phyloP scores from a whole-genome alignment of 2,113 vertebrate genomes.

The Onychostruthus taczanowskii region DNA sequence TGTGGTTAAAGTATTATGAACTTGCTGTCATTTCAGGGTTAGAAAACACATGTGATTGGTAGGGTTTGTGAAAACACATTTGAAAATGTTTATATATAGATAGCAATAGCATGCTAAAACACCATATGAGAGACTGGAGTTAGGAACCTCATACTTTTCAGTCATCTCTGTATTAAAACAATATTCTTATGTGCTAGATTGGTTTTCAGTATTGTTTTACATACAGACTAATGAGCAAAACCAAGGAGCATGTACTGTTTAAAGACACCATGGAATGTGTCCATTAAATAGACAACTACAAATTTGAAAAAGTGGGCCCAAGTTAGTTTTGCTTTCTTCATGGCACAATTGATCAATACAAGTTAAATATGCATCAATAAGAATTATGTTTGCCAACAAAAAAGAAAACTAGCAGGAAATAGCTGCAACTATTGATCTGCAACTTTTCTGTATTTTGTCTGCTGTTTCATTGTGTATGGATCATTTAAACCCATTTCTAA shows the following conservation, averaged over 20 bases:
- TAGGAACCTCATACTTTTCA: not conserved
- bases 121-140: not conserved
- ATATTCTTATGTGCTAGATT: not conserved
- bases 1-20: not conserved
- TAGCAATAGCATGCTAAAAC: not conserved
- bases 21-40: not conserved
- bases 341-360: not conserved
- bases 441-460: not conserved
- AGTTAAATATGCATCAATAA: not conserved
- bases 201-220: not conserved
- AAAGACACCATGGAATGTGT: not conserved
- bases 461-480: not conserved
- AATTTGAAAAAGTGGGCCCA: not conserved
- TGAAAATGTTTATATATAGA: not conserved
- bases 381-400: not conserved
- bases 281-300: not conserved
- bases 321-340: not conserved
- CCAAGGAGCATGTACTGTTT: not conserved
- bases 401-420: not conserved
- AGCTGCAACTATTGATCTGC: not conserved
- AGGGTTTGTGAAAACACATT: not conserved
- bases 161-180: not conserved
- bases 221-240: not conserved
- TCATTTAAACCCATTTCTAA: not conserved
- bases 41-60: accelerated